A percentile compares a stretch with the other conserved stretches of the same genome.
Evolutionary conservation across 1,140 invertebrate species (phyloP).

Genomic region (Cataglyphis hispanica): DNA sequence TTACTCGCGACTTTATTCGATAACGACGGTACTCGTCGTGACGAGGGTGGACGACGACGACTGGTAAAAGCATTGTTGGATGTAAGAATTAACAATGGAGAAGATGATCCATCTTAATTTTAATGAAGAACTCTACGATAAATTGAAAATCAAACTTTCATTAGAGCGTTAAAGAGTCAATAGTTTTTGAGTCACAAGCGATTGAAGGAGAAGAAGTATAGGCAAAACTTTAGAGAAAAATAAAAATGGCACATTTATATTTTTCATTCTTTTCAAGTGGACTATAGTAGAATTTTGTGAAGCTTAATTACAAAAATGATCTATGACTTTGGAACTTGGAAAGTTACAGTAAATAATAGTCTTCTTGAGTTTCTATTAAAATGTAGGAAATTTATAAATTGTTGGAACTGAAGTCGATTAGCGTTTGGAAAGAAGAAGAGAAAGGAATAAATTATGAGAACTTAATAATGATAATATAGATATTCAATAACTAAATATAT

Average conservation of each 20-base stretch:
- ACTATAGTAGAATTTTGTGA: not conserved
- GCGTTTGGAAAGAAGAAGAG: not conserved
- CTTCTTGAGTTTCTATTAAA: not conserved
- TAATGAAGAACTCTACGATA: not conserved
- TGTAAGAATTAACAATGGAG: not conserved
- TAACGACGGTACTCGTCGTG: not conserved
- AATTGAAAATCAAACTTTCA: not conserved
- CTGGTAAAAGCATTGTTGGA: not conserved
- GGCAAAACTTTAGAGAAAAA: not conserved
- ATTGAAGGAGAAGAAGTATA: not conserved
- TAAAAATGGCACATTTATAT: not conserved
- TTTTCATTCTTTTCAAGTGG: not conserved
- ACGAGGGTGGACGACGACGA: not conserved
- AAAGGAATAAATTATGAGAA: not conserved
- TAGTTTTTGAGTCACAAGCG: not conserved
- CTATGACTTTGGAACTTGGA: not conserved
- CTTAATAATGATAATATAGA: not conserved
- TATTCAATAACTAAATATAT: not conserved
- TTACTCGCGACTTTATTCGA: constrained; percentile 35
- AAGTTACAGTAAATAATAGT: not conserved
- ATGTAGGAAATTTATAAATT: constrained; percentile 2
- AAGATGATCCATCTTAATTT: not conserved
- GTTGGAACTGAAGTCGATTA: not conserved
- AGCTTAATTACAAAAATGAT: no score
- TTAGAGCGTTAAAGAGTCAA: not conserved